Percentiles rank a stretch among this genome's conserved stretches.
Evolutionary conservation across 2,888 invertebrate species (phyloP).

Genomic region (Pogonocherus hispidulus): DNA sequence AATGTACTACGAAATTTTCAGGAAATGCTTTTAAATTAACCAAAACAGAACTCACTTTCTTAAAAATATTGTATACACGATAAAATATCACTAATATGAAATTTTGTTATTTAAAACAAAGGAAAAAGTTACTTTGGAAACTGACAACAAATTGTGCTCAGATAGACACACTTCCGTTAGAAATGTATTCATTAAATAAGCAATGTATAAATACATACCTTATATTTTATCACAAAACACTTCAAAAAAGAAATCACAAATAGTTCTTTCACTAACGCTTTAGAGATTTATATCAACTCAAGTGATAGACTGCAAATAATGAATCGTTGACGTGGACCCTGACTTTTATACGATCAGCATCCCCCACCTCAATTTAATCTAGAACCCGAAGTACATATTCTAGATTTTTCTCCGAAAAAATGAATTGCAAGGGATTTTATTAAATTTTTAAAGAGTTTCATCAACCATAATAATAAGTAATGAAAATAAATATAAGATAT

Average conservation of each 20-base stretch:
- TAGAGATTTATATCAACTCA: neutral
- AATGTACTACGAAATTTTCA: neutral
- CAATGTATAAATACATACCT: conserved; percentile 14
- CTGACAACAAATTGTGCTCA: conserved; percentile 5
- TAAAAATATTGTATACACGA: conserved; percentile 18
- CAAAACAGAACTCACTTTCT: neutral
- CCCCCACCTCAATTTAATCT: conserved; percentile 54
- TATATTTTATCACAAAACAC: conserved; percentile 10
- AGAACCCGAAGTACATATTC: conserved; percentile 49
- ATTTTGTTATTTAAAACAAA: conserved; percentile 48
- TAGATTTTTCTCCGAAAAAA: conserved; percentile 44
- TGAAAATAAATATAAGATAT: neutral
- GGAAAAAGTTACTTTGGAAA: conserved; percentile 37
- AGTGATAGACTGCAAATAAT: neutral
- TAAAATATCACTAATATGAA: conserved; percentile 40
- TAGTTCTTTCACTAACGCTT: neutral
- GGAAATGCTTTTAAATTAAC: neutral
- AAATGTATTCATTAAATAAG: neutral
- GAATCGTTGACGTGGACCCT: conserved; percentile 17
- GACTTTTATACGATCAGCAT: conserved; percentile 52
- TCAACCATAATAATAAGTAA: neutral
- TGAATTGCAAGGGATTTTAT: neutral
- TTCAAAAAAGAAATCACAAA: conserved; percentile 14
- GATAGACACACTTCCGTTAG: neutral
- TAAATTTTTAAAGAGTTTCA: neutral